A percentile compares a stretch with the other conserved stretches of the same genome.
Evolutionary conservation across 2,888 invertebrate genomes (phyloP).

Genomic region (Brachypalpus laphriformis): DNA sequence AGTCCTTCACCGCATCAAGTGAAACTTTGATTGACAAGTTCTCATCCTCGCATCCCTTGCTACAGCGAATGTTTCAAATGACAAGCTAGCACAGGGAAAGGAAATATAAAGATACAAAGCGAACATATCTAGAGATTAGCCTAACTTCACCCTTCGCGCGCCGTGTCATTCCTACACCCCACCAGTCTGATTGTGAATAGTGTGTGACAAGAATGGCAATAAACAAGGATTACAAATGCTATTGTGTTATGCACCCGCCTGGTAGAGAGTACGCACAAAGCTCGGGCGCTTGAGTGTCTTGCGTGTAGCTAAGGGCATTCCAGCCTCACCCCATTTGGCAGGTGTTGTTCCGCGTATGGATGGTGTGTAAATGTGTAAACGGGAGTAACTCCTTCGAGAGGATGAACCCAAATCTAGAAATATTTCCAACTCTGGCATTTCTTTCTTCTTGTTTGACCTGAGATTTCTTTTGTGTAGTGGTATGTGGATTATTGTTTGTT

Average conservation of each 20-base stretch:
- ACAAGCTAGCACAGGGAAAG: slow-evolving; percentile 8
- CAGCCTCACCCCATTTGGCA: slow-evolving; percentile 8
- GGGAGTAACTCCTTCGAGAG: slow-evolving; percentile 20
- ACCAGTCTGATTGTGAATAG: slow-evolving; percentile 10
- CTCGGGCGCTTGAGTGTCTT: slow-evolving; percentile 20
- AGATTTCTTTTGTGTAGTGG: slow-evolving; percentile 1
- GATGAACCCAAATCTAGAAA: slow-evolving; percentile 7
- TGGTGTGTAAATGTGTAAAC: slow-evolving; percentile 17
- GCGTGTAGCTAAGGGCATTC: slow-evolving; percentile 20
- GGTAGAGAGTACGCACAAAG: slow-evolving; percentile 19
- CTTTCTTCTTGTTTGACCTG: slow-evolving; percentile 27
- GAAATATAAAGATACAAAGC: slow-evolving; percentile 10
- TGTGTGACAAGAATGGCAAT: slow-evolving; percentile 70
- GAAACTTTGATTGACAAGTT: slow-evolving; percentile 60
- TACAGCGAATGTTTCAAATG: slow-evolving; percentile 26
- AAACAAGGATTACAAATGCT: slow-evolving; percentile 65
- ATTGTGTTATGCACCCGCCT: slow-evolving; percentile 41
- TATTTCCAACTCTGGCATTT: neutral
- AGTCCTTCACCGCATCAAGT: slow-evolving; percentile 38
- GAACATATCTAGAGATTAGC: slow-evolving; percentile 57
- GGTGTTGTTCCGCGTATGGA: slow-evolving; percentile 21
- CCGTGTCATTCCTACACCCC: neutral
- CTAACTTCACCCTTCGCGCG: slow-evolving; percentile 29
- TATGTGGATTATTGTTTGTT: slow-evolving; percentile 55
- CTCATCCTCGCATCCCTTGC: neutral